phyloP scores from a whole-genome alignment of 2,888 invertebrate species.

The Sesia apiformis region DNA sequence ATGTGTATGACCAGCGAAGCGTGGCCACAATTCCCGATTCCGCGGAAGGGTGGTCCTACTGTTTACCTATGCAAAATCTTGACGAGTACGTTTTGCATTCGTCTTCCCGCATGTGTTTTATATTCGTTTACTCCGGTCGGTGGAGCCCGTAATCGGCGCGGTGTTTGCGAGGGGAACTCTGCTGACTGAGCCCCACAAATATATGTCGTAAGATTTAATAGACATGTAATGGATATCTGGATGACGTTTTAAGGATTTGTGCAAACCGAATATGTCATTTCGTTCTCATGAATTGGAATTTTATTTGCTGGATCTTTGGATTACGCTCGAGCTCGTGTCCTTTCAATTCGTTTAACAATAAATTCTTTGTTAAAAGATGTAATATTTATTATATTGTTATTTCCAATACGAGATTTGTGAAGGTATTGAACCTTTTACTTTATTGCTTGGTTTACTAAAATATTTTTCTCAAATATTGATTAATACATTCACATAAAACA shows the following conservation, averaged over 20 bases:
- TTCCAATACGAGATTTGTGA: no score
- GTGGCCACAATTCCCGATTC: background rate
- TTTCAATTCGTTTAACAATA: conserved; percentile 21
- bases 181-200: conserved; percentile 71
- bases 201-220: conserved; percentile 75
- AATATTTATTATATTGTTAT: no score
- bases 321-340: conserved; percentile 21
- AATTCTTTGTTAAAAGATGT: no score
- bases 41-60: conserved; percentile 42
- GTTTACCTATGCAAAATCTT: conserved; percentile 73
- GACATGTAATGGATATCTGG: conserved; percentile 75
- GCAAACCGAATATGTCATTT: conserved; percentile 74
- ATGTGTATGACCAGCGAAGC: background rate
- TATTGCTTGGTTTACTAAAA: no score
- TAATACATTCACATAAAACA: no score
- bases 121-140: conserved; percentile 73
- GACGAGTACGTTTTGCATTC: conserved; percentile 68
- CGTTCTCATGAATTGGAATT: conserved; percentile 65
- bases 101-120: conserved; percentile 73
- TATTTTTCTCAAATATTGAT: no score
- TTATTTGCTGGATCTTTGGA: conserved; percentile 65
- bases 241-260: conserved; percentile 75
- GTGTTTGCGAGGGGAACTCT: conserved; percentile 70
- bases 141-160: conserved; percentile 67
- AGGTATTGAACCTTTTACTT: no score